Conservation (phyloP, 2,888 invertebrate species). For the Noctua pronuba region DNA sequence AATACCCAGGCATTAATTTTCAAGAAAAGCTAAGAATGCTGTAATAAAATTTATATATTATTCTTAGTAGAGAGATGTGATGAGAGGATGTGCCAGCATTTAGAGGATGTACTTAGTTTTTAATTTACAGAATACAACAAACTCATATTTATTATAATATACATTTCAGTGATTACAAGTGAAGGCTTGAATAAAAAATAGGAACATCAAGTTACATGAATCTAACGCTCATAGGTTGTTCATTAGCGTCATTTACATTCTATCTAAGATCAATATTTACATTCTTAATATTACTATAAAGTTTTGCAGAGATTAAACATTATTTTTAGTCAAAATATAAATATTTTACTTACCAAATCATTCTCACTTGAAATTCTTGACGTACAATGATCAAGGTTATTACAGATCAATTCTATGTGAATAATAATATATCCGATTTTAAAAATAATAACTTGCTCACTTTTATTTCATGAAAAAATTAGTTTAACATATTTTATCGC, state of each 20-base stretch:
- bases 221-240: neutral
- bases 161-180: conserved; percentile 22
- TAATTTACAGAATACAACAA: neutral
- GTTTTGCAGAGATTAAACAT: neutral
- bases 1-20: neutral
- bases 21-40: neutral
- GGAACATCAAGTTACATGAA: conserved; percentile 6
- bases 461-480: conserved; percentile 40
- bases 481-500: conserved; percentile 36
- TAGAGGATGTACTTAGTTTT: conserved; percentile 4
- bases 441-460: conserved; percentile 49
- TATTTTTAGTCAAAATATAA: conserved; percentile 25
- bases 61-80: too few relatives aligned
- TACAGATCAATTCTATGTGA: conserved; percentile 56
- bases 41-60: neutral
- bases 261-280: conserved; percentile 6
- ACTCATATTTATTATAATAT: neutral
- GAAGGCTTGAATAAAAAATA: conserved; percentile 21
- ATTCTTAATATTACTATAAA: neutral
- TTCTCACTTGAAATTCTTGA: conserved; percentile 63
- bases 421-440: conserved; percentile 42
- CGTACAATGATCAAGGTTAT: conserved; percentile 74
- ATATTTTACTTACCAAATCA: conserved; percentile 70
- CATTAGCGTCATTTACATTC: conserved; percentile 4
- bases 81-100: neutral